These are phyloP conservation scores for Oryzias melastigma DNA, from an alignment of 2,113 vertebrate genomes.

Conservation along the genomic window DNA sequence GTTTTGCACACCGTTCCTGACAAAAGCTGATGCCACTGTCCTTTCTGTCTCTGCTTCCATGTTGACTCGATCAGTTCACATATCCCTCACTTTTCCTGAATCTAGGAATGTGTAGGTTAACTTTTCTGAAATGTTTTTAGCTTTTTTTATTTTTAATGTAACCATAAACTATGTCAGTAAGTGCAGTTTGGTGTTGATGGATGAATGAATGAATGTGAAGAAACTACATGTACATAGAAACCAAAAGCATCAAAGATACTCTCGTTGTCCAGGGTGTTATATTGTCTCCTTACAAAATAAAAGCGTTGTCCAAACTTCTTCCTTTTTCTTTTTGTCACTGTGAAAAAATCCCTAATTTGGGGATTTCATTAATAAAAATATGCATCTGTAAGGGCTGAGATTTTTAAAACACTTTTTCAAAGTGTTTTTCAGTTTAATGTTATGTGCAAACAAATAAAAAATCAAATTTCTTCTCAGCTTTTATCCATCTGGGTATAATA, in stretches of 20 bases:
- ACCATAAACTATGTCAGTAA: slow-evolving; percentile 15
- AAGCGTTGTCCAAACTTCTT: too few species aligned
- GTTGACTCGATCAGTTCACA: slow-evolving; percentile 15
- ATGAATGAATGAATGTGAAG: slow-evolving; percentile 38
- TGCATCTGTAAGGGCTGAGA: too few species aligned
- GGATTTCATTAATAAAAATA: too few species aligned
- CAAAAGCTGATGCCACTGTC: slow-evolving; percentile 12
- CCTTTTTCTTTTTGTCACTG: too few species aligned
- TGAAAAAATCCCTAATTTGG: too few species aligned
- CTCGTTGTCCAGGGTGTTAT: slow-evolving; percentile 33
- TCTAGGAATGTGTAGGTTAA: slow-evolving; percentile 8
- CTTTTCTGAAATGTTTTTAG: slow-evolving; percentile 6
- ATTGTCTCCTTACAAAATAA: slow-evolving; percentile 1
- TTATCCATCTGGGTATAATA: too few species aligned
- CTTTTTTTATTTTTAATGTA: slow-evolving; percentile 3
- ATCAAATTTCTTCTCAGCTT: too few species aligned
- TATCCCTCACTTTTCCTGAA: slow-evolving; percentile 16
- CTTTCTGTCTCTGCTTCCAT: slow-evolving; percentile 18
- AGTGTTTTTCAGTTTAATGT: too few species aligned
- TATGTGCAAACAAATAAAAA: too few species aligned
- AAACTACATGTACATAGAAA: slow-evolving; percentile 41
- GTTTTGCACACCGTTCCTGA: slow-evolving; percentile 58
- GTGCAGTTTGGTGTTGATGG: slow-evolving; percentile 32
- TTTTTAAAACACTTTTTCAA: too few species aligned
- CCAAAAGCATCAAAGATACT: slow-evolving; percentile 53